These are phyloP conservation scores for Metacarcinus magister DNA, from an alignment of 2,888 invertebrate species.

Conservation along the genomic window DNA sequence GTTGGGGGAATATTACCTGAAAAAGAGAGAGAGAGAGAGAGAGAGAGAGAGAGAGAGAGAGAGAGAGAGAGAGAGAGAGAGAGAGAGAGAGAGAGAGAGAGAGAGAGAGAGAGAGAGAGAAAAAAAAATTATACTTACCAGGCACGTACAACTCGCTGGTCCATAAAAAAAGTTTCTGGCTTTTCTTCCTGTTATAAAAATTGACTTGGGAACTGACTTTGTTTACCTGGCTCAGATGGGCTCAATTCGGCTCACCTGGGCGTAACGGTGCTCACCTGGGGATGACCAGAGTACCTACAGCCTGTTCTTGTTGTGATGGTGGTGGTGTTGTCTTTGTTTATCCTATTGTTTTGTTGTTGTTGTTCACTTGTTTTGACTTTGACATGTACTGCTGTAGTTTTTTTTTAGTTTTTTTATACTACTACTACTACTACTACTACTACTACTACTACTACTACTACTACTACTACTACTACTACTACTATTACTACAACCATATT, in stretches of 20 bases:
- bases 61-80: constrained; percentile 48
- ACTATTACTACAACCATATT: background rate
- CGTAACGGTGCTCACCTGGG: background rate
- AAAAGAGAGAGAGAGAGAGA: background rate
- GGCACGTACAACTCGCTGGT: background rate
- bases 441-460: background rate
- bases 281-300: background rate
- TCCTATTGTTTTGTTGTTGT: background rate
- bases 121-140: background rate
- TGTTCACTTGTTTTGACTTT: background rate
- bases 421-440: background rate
- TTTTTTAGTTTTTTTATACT: background rate
- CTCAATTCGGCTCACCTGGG: constrained; percentile 37
- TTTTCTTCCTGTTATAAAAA: background rate
- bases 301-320: background rate
- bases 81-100: constrained; percentile 48
- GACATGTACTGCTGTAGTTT: too few relatives aligned
- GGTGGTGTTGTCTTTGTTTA: background rate
- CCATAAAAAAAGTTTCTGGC: background rate
- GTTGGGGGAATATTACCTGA: background rate
- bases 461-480: background rate
- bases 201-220: background rate
- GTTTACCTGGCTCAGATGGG: background rate
- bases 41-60: background rate
- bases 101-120: constrained; percentile 32